Evolutionary conservation across 1,140 invertebrate genomes (phyloP).

Genomic region (Tetramorium parvispinum): DNA sequence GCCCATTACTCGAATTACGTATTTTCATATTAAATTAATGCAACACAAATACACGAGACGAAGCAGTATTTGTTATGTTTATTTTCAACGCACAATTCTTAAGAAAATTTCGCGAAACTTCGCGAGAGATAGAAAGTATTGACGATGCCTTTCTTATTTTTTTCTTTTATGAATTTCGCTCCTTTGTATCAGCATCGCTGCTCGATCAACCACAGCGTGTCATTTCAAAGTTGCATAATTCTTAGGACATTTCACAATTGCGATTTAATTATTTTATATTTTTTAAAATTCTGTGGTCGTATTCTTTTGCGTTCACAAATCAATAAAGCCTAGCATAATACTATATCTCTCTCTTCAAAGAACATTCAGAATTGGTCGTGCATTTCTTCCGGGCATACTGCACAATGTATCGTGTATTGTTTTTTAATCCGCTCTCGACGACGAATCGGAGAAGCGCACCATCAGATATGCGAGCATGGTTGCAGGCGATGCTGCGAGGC

Average conservation of each 20-base stretch:
- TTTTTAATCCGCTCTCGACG: constrained; percentile 28
- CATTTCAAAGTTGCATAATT: background rate
- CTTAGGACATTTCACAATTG: background rate
- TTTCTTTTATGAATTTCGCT: background rate
- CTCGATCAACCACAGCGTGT: background rate
- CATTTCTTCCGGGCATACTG: background rate
- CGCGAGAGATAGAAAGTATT: background rate
- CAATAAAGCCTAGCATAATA: background rate
- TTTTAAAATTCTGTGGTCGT: background rate
- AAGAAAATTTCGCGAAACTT: background rate
- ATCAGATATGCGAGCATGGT: constrained; percentile 1
- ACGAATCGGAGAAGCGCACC: constrained; percentile 8
- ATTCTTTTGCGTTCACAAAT: constrained; percentile 5
- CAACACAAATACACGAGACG: background rate
- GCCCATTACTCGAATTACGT: background rate
- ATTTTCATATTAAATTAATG: constrained; percentile 30
- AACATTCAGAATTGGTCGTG: background rate
- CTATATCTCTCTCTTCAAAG: background rate
- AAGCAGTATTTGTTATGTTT: background rate
- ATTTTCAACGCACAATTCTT: background rate
- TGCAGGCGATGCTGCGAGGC: constrained; percentile 21
- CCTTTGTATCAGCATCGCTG: background rate
- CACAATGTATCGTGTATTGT: background rate
- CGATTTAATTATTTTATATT: background rate
- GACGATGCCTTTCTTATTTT: background rate